A percentile compares a stretch with the other conserved stretches of the same genome.
These are phyloP conservation scores for Villa cingulata DNA, from an alignment of 2,888 invertebrate genomes.

Conservation along the genomic window DNA sequence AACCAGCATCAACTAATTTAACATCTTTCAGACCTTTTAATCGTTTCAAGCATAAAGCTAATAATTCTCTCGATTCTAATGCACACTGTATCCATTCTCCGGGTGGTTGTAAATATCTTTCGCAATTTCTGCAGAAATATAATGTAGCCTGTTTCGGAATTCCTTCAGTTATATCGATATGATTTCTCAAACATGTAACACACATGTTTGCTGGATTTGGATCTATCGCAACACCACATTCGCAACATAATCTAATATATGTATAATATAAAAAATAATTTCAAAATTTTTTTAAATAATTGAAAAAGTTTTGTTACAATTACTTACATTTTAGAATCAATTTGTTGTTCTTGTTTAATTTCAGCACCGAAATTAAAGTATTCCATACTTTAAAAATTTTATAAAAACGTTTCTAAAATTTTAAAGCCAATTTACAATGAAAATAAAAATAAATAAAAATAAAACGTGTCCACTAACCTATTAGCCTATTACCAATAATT, in stretches of 20 bases:
- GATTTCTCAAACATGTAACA: constrained; percentile 78
- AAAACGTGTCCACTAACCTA: too few relatives aligned
- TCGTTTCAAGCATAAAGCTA: constrained; percentile 82
- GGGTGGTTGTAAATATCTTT: constrained; percentile 88
- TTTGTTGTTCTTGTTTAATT: constrained; percentile 1
- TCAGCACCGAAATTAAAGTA: constrained; percentile 3
- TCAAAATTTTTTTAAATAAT: background rate
- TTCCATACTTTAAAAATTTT: constrained; percentile 4
- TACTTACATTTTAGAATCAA: constrained; percentile 5
- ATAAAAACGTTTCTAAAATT: too few relatives aligned
- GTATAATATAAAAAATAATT: background rate
- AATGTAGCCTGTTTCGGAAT: constrained; percentile 88
- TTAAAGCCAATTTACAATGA: too few relatives aligned
- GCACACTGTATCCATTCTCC: constrained; percentile 72
- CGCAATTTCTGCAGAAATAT: constrained; percentile 86
- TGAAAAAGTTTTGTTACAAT: too few relatives aligned
- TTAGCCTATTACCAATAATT: too few relatives aligned
- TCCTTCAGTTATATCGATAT: constrained; percentile 89
- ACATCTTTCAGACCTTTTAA: constrained; percentile 80
- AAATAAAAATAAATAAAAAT: too few relatives aligned
- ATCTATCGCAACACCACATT: constrained; percentile 82
- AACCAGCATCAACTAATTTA: constrained; percentile 87
- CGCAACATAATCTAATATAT: constrained; percentile 66
- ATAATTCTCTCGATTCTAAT: constrained; percentile 81
- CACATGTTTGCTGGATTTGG: constrained; percentile 98